phyloP scores from a whole-genome alignment of 2,888 invertebrate species.

The Napeogenes sylphis region DNA sequence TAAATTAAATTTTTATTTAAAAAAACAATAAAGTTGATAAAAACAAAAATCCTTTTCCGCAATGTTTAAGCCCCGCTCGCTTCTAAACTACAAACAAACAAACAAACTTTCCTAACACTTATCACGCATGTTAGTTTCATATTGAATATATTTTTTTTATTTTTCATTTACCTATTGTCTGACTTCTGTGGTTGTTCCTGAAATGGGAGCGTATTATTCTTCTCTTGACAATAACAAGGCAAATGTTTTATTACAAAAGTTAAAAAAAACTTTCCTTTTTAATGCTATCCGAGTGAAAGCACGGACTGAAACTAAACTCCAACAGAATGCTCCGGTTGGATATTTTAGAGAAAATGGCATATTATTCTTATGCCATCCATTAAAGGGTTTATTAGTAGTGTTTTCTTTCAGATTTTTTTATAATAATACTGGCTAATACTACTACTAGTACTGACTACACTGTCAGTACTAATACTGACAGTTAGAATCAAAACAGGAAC shows the following conservation, averaged over 20 bases:
- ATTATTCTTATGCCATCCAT: no score
- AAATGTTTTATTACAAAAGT: conserved; percentile 22
- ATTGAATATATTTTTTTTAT: conserved; percentile 27
- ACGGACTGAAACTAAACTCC: no score
- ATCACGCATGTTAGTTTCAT: conserved; percentile 23
- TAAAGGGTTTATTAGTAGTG: no score
- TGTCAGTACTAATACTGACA: no score
- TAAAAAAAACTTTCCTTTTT: conserved; percentile 14
- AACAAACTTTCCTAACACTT: conserved; percentile 29
- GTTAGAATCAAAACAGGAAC: no score
- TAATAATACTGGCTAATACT: no score
- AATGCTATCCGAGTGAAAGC: conserved; percentile 14
- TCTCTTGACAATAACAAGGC: conserved; percentile 23
- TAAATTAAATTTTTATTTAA: no score
- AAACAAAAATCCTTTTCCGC: conserved; percentile 12
- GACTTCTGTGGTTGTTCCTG: conserved; percentile 21
- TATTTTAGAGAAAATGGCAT: conserved; percentile 9
- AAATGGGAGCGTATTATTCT: conserved; percentile 21
- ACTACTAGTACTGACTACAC: no score
- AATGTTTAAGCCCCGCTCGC: conserved; percentile 15
- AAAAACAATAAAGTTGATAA: no score
- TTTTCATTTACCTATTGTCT: conserved; percentile 20
- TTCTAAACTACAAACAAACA: conserved; percentile 17
- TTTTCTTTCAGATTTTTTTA: no score
- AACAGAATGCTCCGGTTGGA: conserved; percentile 11